These are phyloP conservation scores for Hipparchia semele DNA, from an alignment of 2,888 invertebrate species.

Conservation along the genomic window DNA sequence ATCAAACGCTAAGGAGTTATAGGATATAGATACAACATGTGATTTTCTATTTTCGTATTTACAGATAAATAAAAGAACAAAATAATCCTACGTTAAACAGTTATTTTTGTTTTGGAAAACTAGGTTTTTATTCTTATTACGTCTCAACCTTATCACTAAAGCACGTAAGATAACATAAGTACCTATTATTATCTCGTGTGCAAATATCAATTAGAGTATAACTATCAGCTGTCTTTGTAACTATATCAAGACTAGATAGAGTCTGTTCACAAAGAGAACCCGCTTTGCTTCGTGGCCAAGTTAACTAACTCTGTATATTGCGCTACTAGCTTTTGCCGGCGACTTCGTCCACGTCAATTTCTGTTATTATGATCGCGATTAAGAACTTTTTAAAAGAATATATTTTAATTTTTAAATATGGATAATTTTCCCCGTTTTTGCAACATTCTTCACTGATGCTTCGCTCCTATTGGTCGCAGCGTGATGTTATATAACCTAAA, in stretches of 20 bases:
- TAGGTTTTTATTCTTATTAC: background rate
- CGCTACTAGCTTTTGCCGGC: too few species aligned
- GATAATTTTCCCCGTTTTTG: too few species aligned
- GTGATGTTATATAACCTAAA: too few species aligned
- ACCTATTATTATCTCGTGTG: background rate
- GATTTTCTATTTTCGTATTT: constrained; percentile 8
- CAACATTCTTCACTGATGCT: too few species aligned
- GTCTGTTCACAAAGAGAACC: too few species aligned
- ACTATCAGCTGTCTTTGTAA: constrained; percentile 1
- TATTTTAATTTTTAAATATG: too few species aligned
- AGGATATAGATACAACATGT: background rate
- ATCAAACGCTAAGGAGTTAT: background rate
- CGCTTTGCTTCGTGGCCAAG: too few species aligned
- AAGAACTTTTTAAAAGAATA: too few species aligned
- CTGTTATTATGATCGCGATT: too few species aligned
- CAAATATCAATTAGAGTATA: constrained; percentile 15
- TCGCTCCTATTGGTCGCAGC: too few species aligned
- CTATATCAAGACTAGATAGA: background rate
- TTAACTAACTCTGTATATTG: background rate
- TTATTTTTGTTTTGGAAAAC: constrained; percentile 10
- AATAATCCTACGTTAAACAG: too few species aligned
- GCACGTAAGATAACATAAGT: background rate
- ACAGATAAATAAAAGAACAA: background rate
- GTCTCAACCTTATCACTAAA: background rate
- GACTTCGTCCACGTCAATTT: too few species aligned